Percentiles rank a stretch among this genome's conserved stretches.
Evolutionary conservation across 2,113 vertebrate species (phyloP).

Genomic region (Cheirogaleus medius): DNA sequence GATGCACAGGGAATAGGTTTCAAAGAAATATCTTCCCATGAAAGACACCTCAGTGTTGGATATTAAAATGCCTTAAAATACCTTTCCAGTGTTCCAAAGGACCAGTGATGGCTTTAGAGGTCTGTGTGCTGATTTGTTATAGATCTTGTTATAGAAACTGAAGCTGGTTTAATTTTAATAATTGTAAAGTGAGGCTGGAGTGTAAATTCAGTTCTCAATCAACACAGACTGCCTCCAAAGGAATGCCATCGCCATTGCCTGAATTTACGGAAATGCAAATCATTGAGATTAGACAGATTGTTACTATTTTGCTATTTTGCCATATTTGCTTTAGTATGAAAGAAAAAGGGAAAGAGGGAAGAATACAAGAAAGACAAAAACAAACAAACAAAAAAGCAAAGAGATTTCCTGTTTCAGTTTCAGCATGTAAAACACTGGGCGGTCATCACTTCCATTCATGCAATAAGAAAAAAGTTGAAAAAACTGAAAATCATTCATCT

Average conservation of each 20-base stretch:
- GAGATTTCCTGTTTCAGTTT: not conserved
- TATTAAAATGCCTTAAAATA: not conserved
- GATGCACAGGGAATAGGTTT: not conserved
- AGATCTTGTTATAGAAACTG: not conserved
- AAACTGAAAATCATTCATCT: not conserved
- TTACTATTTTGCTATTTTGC: not conserved
- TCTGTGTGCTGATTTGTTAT: not conserved
- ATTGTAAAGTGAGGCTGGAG: not conserved
- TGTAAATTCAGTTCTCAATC: not conserved
- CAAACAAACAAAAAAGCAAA: not conserved
- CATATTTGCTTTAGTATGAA: not conserved
- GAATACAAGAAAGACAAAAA: not conserved
- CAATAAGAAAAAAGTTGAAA: not conserved
- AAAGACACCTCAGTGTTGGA: not conserved
- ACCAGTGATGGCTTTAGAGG: not conserved
- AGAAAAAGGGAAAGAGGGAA: not conserved
- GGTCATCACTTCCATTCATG: not conserved
- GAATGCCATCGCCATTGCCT: not conserved
- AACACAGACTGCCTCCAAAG: not conserved
- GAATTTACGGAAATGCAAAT: not conserved
- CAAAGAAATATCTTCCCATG: not conserved
- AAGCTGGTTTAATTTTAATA: constrained; percentile 8
- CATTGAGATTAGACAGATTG: not conserved
- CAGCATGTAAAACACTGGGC: not conserved
- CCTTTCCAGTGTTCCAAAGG: not conserved